These are phyloP conservation scores for Sarcophaga variegata DNA, from an alignment of 2,888 invertebrate species.

Conservation along the genomic window DNA sequence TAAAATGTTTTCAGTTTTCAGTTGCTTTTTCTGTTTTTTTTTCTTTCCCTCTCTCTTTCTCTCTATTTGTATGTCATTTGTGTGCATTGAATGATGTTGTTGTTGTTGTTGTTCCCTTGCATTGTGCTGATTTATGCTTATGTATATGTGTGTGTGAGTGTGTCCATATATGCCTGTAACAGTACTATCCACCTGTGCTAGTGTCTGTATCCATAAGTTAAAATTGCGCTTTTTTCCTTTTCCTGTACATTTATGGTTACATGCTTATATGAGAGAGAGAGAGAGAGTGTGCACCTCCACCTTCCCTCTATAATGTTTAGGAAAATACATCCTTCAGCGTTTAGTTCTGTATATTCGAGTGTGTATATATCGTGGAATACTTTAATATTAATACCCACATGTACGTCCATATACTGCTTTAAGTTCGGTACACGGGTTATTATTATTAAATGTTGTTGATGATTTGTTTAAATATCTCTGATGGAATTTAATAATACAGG, in stretches of 20 bases:
- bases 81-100: constrained; percentile 78
- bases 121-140: constrained; percentile 34
- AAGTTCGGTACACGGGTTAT: constrained; percentile 20
- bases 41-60: background rate
- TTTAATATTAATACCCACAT: constrained; percentile 17
- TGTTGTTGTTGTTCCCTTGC: background rate
- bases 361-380: background rate
- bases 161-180: constrained; percentile 4
- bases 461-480: constrained; percentile 34
- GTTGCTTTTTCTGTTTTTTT: background rate
- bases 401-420: background rate
- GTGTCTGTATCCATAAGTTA: too few species aligned
- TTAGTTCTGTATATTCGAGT: background rate
- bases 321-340: too few species aligned
- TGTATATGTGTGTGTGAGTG: background rate
- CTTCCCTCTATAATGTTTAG: too few species aligned
- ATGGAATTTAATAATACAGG: background rate
- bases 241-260: too few species aligned
- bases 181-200: background rate
- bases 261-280: too few species aligned
- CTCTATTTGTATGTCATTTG: constrained; percentile 73
- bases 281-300: too few species aligned
- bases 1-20: constrained; percentile 75
- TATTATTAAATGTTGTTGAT: constrained; percentile 40
- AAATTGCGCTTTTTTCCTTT: too few species aligned